Conservation (phyloP, 2,888 invertebrate species). For the Stenolophus ochropezus region DNA sequence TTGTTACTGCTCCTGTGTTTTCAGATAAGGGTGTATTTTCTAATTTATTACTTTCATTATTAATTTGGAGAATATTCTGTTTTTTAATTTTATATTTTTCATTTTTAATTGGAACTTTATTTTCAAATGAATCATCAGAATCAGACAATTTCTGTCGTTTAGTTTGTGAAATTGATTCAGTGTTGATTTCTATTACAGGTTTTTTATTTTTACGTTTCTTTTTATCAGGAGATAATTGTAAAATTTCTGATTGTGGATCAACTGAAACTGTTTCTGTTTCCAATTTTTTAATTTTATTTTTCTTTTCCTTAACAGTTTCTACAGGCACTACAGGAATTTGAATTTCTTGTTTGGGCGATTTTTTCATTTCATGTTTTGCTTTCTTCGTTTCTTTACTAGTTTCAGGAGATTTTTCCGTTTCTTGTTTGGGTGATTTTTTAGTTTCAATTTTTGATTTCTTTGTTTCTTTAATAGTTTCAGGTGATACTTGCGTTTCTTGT, state of each 20-base stretch:
- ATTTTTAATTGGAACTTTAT: not conserved
- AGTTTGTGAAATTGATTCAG: not conserved
- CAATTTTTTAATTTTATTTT: slow-evolving; percentile 4
- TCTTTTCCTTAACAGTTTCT: not conserved
- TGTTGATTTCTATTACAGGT: not conserved
- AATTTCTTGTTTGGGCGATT: not conserved
- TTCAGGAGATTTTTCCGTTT: not conserved
- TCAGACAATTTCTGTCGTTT: not conserved
- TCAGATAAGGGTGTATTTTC: not conserved
- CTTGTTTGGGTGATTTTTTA: not conserved
- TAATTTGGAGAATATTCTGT: not conserved
- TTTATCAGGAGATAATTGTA: not conserved
- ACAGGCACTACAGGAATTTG: not conserved
- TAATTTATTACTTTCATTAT: slow-evolving; percentile 7
- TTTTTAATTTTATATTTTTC: slow-evolving; percentile 7
- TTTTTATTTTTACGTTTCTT: slow-evolving; percentile 41
- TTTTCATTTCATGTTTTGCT: not conserved
- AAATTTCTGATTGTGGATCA: not conserved
- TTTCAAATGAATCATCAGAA: slow-evolving; percentile 8
- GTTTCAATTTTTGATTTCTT: not conserved
- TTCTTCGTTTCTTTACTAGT: not conserved
- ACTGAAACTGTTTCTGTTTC: not conserved
- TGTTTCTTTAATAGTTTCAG: not conserved
- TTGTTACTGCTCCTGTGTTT: not conserved
- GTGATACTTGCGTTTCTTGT: not conserved